A percentile compares a stretch with the other conserved stretches of the same genome.
These are phyloP conservation scores for Melanostoma scalare DNA, from an alignment of 2,888 invertebrate species.

Conservation along the genomic window DNA sequence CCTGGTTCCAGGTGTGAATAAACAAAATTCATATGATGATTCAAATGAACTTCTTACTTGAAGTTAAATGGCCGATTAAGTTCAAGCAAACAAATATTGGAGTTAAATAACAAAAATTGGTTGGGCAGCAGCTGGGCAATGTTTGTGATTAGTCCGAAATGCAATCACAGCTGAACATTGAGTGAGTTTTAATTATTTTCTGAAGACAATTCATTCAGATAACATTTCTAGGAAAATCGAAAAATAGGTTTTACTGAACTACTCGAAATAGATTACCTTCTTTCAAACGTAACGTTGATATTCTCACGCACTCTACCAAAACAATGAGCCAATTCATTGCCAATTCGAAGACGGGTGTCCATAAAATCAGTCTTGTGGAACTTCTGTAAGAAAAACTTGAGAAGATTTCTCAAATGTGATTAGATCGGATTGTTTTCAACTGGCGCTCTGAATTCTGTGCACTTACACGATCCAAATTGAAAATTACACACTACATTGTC, in stretches of 20 bases:
- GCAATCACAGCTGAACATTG: no score
- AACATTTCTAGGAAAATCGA: no score
- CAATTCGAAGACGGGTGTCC: neutral
- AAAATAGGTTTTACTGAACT: no score
- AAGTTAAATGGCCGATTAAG: constrained; percentile 42
- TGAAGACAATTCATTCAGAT: no score
- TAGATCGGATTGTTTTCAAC: constrained; percentile 19
- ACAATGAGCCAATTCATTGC: neutral
- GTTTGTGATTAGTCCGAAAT: no score
- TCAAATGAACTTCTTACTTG: no score
- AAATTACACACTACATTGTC: constrained; percentile 55
- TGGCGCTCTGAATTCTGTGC: constrained; percentile 20
- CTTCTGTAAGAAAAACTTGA: constrained; percentile 1
- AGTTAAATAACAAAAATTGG: neutral
- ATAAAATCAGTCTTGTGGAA: constrained; percentile 33
- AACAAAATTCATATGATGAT: neutral
- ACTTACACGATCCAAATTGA: constrained; percentile 44
- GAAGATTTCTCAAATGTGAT: constrained; percentile 27
- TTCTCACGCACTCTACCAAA: neutral
- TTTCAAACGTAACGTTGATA: neutral
- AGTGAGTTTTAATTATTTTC: no score
- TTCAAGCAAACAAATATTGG: constrained; percentile 13
- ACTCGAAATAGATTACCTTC: no score
- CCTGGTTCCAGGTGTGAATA: constrained; percentile 33
- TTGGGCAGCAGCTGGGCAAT: neutral